Conservation (phyloP, 2,888 invertebrate genomes). For the Sthenelais limicola region DNA sequence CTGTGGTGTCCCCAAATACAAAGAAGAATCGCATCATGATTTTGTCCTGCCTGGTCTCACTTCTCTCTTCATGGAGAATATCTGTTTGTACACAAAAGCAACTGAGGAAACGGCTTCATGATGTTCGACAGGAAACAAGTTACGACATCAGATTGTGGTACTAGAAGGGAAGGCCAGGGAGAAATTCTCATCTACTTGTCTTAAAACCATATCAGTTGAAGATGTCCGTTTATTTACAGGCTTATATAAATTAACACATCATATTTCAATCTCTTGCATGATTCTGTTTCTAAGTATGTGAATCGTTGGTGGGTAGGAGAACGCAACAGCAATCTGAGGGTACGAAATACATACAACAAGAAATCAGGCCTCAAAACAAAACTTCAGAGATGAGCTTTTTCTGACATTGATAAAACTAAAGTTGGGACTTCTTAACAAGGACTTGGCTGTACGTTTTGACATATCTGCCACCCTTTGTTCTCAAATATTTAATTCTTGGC, state of each 20-base stretch:
- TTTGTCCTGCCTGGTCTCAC: neutral
- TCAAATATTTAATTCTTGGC: constrained; percentile 37
- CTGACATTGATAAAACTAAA: constrained; percentile 28
- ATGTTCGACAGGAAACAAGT: neutral
- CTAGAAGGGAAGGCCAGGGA: neutral
- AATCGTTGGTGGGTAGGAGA: neutral
- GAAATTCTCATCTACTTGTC: neutral
- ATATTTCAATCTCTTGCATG: neutral
- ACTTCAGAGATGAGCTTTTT: constrained; percentile 21
- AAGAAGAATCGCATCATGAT: neutral
- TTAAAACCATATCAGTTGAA: neutral
- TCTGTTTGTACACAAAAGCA: no score
- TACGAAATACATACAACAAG: neutral
- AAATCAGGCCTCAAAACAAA: neutral
- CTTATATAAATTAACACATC: neutral
- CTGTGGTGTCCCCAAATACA: neutral
- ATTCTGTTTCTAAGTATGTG: neutral
- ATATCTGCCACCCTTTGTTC: neutral
- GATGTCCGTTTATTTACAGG: constrained; percentile 5
- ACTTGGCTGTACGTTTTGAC: constrained; percentile 25
- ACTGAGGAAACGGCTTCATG: neutral
- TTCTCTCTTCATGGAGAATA: neutral
- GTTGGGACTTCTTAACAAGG: constrained; percentile 14
- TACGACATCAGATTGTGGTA: neutral
- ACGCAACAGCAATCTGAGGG: neutral